phyloP scores from a whole-genome alignment of 2,797 vertebrate species.

The Rallus crepitans region DNA sequence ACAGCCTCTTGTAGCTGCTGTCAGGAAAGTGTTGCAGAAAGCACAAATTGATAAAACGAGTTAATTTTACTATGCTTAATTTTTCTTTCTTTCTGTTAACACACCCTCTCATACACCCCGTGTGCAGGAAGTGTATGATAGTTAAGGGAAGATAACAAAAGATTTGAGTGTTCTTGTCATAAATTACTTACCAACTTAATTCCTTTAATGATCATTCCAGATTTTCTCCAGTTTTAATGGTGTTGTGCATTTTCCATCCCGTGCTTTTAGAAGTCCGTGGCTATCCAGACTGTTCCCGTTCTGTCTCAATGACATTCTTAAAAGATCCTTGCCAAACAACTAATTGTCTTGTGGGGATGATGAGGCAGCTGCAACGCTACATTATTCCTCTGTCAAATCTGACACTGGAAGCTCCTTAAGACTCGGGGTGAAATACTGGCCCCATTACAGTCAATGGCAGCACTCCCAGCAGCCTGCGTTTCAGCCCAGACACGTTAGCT shows the following conservation, averaged over 20 bases:
- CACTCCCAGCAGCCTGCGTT: slow-evolving; percentile 26
- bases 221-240: slow-evolving; percentile 73
- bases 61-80: slow-evolving; percentile 77
- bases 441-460: slow-evolving; percentile 37
- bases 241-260: slow-evolving; percentile 44
- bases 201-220: slow-evolving; percentile 75
- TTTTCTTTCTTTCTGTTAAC: slow-evolving; percentile 67
- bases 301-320: slow-evolving; percentile 70
- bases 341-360: slow-evolving; percentile 69
- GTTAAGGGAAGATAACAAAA: slow-evolving; percentile 77
- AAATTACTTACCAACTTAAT: slow-evolving; percentile 78
- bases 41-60: slow-evolving; percentile 81
- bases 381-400: slow-evolving; percentile 8
- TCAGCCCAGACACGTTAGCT: slow-evolving; percentile 52
- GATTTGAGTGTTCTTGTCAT: slow-evolving; percentile 69
- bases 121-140: slow-evolving; percentile 69
- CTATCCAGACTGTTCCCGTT: slow-evolving; percentile 70
- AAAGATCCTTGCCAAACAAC: slow-evolving; percentile 70
- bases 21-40: slow-evolving; percentile 81
- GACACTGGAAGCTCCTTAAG: slow-evolving; percentile 46
- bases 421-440: slow-evolving; percentile 55
- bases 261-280: slow-evolving; percentile 66
- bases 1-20: slow-evolving; percentile 82
- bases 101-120: slow-evolving; percentile 49
- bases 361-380: slow-evolving; percentile 65